phyloP scores from a whole-genome alignment of 2,797 vertebrate genomes.

The Choloepus didactylus region DNA sequence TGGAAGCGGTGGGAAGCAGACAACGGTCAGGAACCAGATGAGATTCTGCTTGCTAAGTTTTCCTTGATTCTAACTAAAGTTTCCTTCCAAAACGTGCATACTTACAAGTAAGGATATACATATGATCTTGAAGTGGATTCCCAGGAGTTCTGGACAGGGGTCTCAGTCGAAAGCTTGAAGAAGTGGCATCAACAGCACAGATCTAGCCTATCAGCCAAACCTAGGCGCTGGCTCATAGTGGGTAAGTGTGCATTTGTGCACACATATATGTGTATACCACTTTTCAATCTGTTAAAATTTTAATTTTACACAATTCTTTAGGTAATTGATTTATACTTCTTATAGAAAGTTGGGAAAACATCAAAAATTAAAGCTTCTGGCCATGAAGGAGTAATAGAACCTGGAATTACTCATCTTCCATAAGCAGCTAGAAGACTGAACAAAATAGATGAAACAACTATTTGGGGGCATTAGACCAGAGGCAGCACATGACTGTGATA shows the following conservation, averaged over 20 bases:
- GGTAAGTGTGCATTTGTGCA: too few species aligned
- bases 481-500: too few species aligned
- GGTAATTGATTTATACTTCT: neutral
- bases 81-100: neutral
- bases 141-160: neutral
- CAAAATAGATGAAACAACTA: too few species aligned
- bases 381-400: neutral
- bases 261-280: too few species aligned
- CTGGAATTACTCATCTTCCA: too few species aligned
- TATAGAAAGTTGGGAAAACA: slow-evolving; percentile 27
- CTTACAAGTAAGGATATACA: neutral
- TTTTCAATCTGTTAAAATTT: too few species aligned
- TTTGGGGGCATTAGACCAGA: too few species aligned
- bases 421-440: too few species aligned
- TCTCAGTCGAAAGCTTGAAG: neutral
- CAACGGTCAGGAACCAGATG: neutral
- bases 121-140: neutral
- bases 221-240: too few species aligned
- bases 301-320: neutral
- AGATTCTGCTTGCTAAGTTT: neutral
- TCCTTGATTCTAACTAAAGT: neutral
- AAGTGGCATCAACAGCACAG: neutral
- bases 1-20: neutral
- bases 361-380: neutral
- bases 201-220: neutral